phyloP scores from a whole-genome alignment of 2,797 vertebrate species.

The Poeciliopsis turneri region DNA sequence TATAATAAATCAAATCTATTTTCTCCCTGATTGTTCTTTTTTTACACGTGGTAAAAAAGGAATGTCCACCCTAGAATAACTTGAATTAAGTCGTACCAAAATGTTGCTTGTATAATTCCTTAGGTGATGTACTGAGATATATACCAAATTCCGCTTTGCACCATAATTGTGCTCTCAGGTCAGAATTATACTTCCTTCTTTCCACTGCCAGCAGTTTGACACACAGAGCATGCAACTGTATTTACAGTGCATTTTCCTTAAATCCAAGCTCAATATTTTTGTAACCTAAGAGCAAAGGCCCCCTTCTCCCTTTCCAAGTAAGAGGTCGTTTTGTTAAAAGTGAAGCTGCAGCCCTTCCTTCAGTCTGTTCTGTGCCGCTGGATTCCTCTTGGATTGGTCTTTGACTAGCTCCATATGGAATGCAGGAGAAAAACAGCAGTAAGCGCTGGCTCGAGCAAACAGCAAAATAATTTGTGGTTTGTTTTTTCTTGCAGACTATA shows the following conservation, averaged over 20 bases:
- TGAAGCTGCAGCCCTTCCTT: slow-evolving; percentile 56
- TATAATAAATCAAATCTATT: slow-evolving; percentile 49
- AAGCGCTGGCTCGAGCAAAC: slow-evolving; percentile 78
- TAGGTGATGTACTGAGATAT: slow-evolving; percentile 46
- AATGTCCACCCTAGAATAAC: slow-evolving; percentile 16
- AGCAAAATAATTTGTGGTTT: slow-evolving; percentile 82
- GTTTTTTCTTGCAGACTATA: slow-evolving; percentile 89
- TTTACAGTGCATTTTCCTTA: slow-evolving; percentile 60
- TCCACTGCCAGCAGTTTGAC: slow-evolving; percentile 50
- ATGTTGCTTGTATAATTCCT: slow-evolving; percentile 43
- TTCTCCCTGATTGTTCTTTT: slow-evolving; percentile 21
- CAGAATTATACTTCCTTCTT: slow-evolving; percentile 65
- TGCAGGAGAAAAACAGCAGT: slow-evolving; percentile 81
- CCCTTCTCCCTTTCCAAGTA: slow-evolving; percentile 32
- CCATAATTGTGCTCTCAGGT: slow-evolving; percentile 53
- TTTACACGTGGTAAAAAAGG: slow-evolving; percentile 2
- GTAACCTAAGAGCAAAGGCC: slow-evolving; percentile 69
- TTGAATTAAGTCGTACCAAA: slow-evolving; percentile 46
- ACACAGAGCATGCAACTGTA: slow-evolving; percentile 47
- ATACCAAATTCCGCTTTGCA: slow-evolving; percentile 52
- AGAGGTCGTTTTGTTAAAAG: slow-evolving; percentile 66
- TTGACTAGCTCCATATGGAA: slow-evolving; percentile 85
- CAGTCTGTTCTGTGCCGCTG: slow-evolving; percentile 65
- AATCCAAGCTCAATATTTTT: slow-evolving; percentile 82
- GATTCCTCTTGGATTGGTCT: slow-evolving; percentile 75